Evolutionary conservation across 2,113 vertebrate genomes (phyloP).

Genomic region (Etheostoma spectabile): DNA sequence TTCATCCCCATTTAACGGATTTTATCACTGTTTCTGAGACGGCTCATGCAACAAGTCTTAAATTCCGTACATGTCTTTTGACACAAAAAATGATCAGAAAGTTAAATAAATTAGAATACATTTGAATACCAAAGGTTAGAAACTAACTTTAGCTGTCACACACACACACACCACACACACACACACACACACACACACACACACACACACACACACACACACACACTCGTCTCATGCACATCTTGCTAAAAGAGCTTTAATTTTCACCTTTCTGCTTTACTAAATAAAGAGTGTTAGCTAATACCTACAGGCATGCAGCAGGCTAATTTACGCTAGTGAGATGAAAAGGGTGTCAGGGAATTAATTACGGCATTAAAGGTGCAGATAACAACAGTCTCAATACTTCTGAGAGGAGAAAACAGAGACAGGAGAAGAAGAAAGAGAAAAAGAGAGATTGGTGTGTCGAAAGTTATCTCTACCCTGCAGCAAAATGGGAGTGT

Average conservation of each 20-base stretch:
- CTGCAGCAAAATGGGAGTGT: constrained; percentile 69
- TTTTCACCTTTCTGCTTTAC: constrained; percentile 71
- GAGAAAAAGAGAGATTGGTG: constrained; percentile 43
- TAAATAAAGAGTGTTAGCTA: constrained; percentile 66
- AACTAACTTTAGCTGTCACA: constrained; percentile 22
- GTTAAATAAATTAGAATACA: constrained; percentile 9
- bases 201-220: too few species aligned
- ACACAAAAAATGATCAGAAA: constrained; percentile 3
- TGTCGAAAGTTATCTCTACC: constrained; percentile 73
- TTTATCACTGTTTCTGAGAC: not conserved
- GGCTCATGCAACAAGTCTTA: not conserved
- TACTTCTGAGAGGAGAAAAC: constrained; percentile 60
- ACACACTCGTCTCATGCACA: constrained; percentile 34
- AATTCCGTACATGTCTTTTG: not conserved
- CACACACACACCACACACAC: not conserved
- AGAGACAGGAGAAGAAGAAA: constrained; percentile 40
- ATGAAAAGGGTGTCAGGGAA: constrained; percentile 74
- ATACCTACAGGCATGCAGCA: constrained; percentile 65
- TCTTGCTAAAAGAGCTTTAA: constrained; percentile 51
- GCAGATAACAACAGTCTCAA: constrained; percentile 69
- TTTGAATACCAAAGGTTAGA: constrained; percentile 38
- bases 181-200: too few species aligned
- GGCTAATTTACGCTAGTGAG: constrained; percentile 69
- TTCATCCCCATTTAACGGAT: not conserved
- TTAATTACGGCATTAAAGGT: constrained; percentile 76